phyloP scores from a whole-genome alignment of 2,113 vertebrate genomes.

The Mustelus asterias region DNA sequence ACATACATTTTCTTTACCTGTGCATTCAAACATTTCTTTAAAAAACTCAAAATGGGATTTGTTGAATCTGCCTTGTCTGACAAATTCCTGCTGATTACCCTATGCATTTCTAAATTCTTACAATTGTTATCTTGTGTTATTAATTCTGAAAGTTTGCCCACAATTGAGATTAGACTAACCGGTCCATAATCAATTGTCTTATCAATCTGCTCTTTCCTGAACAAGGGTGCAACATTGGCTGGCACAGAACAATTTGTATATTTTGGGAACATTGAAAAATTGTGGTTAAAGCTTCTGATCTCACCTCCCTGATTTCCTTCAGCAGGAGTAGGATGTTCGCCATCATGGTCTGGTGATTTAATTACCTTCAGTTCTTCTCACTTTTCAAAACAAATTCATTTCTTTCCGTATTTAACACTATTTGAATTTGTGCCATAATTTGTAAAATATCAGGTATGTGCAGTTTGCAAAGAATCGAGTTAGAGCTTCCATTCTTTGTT shows the following conservation, averaged over 20 bases:
- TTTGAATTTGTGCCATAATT: not conserved
- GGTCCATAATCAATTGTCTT: not conserved
- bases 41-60: not conserved
- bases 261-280: not conserved
- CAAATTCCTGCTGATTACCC: not conserved
- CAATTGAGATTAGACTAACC: not conserved
- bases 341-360: not conserved
- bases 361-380: not conserved
- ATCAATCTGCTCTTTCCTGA: not conserved
- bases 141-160: not conserved
- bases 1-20: not conserved
- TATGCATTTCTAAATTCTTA: not conserved
- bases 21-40: not conserved
- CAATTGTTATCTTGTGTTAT: not conserved
- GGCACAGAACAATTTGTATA: not conserved
- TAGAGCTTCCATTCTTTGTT: not conserved
- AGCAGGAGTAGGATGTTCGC: not conserved
- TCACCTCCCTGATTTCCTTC: not conserved
- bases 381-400: not conserved
- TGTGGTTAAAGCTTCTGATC: not conserved
- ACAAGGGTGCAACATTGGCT: not conserved
- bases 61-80: not conserved
- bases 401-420: not conserved
- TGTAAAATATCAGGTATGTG: not conserved
- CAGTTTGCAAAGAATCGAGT: not conserved